Evolutionary conservation across 1,140 invertebrate genomes (phyloP).

Genomic region (Lasioglossum albipes): DNA sequence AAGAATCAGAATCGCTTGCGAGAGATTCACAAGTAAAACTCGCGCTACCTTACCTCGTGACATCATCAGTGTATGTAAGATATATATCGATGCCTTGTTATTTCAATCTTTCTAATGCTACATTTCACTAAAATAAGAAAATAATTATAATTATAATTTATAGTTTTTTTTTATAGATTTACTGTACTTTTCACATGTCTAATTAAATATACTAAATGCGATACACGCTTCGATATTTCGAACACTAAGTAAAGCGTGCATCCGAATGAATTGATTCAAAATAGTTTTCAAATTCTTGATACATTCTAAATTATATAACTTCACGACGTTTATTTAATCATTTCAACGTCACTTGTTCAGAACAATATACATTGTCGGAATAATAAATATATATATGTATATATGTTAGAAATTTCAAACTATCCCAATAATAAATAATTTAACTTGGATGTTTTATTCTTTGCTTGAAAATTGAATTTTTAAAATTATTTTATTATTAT

Average conservation of each 20-base stretch:
- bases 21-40: constrained; percentile 54
- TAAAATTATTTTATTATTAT: neutral
- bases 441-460: neutral
- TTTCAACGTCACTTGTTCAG: constrained; percentile 8
- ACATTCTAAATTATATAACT: constrained; percentile 29
- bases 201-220: neutral
- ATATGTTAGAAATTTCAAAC: neutral
- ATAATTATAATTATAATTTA: constrained; percentile 21
- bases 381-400: neutral
- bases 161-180: neutral
- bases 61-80: constrained; percentile 53
- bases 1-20: neutral
- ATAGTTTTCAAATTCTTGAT: constrained; percentile 20
- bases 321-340: constrained; percentile 24
- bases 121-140: constrained; percentile 11
- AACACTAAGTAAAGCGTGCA: neutral
- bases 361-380: neutral
- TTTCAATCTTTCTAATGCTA: constrained; percentile 41
- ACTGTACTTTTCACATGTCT: neutral
- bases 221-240: neutral
- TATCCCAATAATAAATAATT: neutral
- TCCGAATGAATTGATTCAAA: neutral
- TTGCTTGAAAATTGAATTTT: neutral
- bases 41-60: constrained; percentile 68
- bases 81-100: constrained; percentile 36